Evolutionary conservation across 2,113 vertebrate genomes (phyloP), one percentile per base, ranked within the genome.

Genomic region (Sisor rabdophorus): DNA sequence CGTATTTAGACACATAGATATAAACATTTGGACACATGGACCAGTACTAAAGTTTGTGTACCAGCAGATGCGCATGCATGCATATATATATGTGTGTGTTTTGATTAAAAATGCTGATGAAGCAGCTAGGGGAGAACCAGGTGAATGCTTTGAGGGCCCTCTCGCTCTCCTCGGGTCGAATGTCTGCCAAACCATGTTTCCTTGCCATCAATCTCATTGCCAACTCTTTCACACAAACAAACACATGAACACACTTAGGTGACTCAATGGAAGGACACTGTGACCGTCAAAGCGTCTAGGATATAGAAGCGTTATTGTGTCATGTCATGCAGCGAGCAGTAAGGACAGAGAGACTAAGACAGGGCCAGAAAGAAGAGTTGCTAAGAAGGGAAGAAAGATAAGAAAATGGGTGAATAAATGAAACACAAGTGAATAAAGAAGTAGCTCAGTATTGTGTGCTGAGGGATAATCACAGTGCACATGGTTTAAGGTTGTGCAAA

Each of bases 201-300:
- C 52, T 53, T 26, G 58, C 79, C 77, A 84, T 85, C 74, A 83
- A 80, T 84, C 81, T 78, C 52, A 53, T 71, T 16, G 11, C 76
- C 58, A 71, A 76, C 60, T 69, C 28, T 73, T 60, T 56, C 67
- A 59, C 68, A 24, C 68, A 60, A 70, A 75, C 64, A 63, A 15
- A 68, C 70, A 58, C 69, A 70, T 30, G 24, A 47, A 52, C 70
- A 71, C 58, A 40, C 67, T 55, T 72, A 73, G 50, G 44, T 20
- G 28, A 20, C 68, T 75, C 73, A 73, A 40, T 71, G 54, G 67
- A 59, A 75, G 67, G 54, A 40, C 69, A 61, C 44, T 28, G 67
- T 80, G 82, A 68, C 76, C 76, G 56, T 19, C 40, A 16, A 48
- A 68, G 74, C 60, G 75, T 71, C 67, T 72, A 36, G 54, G 55